Conservation (phyloP, 2,797 vertebrate species). For the Diplodus puntazzo region DNA sequence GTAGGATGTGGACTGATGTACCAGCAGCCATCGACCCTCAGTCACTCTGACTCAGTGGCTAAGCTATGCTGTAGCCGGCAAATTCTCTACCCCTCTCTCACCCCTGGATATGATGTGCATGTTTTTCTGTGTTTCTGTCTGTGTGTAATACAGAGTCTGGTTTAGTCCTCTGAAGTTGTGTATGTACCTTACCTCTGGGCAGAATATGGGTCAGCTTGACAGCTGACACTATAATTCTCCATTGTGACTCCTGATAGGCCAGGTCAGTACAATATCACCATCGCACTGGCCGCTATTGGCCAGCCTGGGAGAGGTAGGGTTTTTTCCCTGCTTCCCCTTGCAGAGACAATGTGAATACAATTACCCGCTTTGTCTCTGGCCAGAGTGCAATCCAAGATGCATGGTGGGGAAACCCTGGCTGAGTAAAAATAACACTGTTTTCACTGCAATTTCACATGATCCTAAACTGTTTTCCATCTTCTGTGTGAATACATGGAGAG, state of each 20-base stretch:
- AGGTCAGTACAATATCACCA: slow-evolving; percentile 79
- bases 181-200: slow-evolving; percentile 70
- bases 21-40: slow-evolving; percentile 48
- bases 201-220: slow-evolving; percentile 76
- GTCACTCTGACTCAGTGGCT: slow-evolving; percentile 72
- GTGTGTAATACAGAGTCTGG: slow-evolving; percentile 27
- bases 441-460: slow-evolving; percentile 51
- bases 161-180: slow-evolving; percentile 51
- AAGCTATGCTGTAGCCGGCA: slow-evolving; percentile 51
- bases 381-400: slow-evolving; percentile 60
- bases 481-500: background rate
- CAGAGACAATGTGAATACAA: slow-evolving; percentile 75
- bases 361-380: slow-evolving; percentile 70
- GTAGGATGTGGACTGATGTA: slow-evolving; percentile 21
- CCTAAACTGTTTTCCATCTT: slow-evolving; percentile 23
- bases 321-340: slow-evolving; percentile 45
- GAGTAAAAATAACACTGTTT: slow-evolving; percentile 53
- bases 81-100: slow-evolving; percentile 56
- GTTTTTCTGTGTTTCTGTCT: background rate
- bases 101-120: slow-evolving; percentile 45
- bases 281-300: slow-evolving; percentile 66
- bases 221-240: slow-evolving; percentile 76
- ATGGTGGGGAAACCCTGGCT: slow-evolving; percentile 43
- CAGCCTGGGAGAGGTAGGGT: slow-evolving; percentile 59
- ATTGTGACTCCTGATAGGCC: slow-evolving; percentile 73